Evolutionary conservation across 2,797 vertebrate genomes (phyloP).

Genomic region (Chiropotes sagulatus): DNA sequence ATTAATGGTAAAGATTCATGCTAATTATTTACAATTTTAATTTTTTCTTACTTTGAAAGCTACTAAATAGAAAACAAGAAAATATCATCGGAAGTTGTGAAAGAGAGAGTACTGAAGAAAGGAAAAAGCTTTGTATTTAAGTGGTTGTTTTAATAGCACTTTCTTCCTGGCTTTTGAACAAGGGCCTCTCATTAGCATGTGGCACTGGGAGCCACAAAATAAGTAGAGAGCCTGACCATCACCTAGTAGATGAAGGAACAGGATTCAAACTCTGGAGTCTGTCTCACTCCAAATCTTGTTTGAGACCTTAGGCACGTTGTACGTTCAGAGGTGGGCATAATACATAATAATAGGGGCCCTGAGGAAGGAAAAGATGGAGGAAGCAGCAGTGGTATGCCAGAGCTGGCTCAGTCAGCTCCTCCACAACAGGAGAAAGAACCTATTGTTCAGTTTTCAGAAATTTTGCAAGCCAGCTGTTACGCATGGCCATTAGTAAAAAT

Average conservation of each 20-base stretch:
- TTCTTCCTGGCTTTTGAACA: background rate
- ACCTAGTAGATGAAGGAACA: background rate
- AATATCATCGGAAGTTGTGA: background rate
- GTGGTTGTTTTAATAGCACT: background rate
- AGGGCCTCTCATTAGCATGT: background rate
- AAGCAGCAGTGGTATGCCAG: background rate
- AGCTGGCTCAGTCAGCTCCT: background rate
- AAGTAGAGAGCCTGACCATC: background rate
- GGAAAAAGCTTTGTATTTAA: background rate
- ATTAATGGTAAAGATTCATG: background rate
- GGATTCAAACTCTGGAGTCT: background rate
- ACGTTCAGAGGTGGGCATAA: background rate
- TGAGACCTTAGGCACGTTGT: background rate
- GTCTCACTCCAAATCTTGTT: background rate
- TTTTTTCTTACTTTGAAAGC: slow-evolving; percentile 30
- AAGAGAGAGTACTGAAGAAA: background rate
- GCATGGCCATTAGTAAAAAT: background rate
- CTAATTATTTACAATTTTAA: background rate
- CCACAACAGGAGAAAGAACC: background rate
- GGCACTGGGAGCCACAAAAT: background rate
- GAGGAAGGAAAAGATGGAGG: background rate
- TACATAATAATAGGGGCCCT: background rate
- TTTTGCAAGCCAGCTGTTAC: background rate
- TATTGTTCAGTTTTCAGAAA: background rate
- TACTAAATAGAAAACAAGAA: background rate